Evolutionary conservation across 2,888 invertebrate species (phyloP), one percentile per base, ranked within the genome.

Genomic region (Flexamia atlantica): DNA sequence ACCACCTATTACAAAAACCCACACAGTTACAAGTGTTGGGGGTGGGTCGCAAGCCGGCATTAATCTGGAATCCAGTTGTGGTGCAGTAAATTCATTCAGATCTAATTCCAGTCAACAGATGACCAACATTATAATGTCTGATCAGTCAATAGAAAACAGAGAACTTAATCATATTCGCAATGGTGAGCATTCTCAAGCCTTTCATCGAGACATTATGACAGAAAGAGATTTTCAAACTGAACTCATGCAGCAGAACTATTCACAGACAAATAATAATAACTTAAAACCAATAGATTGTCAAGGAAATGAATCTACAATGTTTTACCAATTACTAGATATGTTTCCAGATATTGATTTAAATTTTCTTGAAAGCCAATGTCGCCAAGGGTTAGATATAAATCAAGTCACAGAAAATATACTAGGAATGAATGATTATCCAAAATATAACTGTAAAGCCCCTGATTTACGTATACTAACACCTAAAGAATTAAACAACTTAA

Each of bases 321-420:
- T 36, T 70, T 70, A 70, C 20, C 32, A 70, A 23, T 36, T 70
- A 70, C 36, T 70, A 20, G 70, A 70, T 23, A 20, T 70, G 70
- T 70, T 70, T 70, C 70, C 70, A 2, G 70, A 70, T 23, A 70
- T 70, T 20, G 70, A 70, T 12, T 20, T 32, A 40, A 3, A 17
- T 2, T 70, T 36, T 20, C 70, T 70, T n/a, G 23, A 23, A 20
- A 23, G 7, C 12, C 20, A 36, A 40, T 70, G 70, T 40, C n/a
- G 23, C n/a, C 40, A 12, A 7, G 36, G 40, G 5, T 40, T 32
- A 10, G 20, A 70, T 12, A 40, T 70, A 40, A 70, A 32, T 36
- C 28, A 28, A 28, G 40, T 70, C 1, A n/a, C 40, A 17, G 70
- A 70, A 28, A 70, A 14, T 1, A 70, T 70, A 40, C 20, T 70